Evolutionary conservation across 2,113 vertebrate genomes (phyloP), one percentile per base, ranked within the genome.

Genomic region (Entelurus aequoreus): DNA sequence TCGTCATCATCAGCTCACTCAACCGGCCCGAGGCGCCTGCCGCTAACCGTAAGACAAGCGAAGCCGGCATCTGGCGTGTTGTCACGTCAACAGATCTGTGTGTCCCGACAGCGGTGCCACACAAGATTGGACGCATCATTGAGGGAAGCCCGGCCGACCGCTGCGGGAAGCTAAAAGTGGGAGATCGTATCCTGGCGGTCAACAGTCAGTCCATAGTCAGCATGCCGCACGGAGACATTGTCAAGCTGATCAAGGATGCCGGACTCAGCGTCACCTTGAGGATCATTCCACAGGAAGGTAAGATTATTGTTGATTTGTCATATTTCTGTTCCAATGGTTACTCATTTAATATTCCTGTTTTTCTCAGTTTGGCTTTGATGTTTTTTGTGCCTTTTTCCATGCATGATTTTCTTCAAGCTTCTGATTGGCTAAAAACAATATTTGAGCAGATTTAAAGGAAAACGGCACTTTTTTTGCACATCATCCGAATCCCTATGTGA

Each of bases 201-300:
- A 99, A 99, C 72, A 85, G 91, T 76, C 96, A 97, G 88, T 95
- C 94, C 75, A 99, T 99, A 81, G 92, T 99, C 82, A 95, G 88
- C 90, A 98, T 97, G 95, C 93, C 95, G 63, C 97, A 99, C 62
- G 96, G 93, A 19, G 96, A 99, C 90, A 99, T 99, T 71, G 97
- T 99, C 70, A 98, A 98, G 85, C 93, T 99, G 83, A 99, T 99
- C 91, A 99, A 99, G 90, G 96, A 98, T 58, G 96, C 96, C 0
- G 97, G 97, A 60, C 94, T 98, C 72, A 97, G 92, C 53, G 95
- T 99, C 83, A 96, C 94, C 62, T 93, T 99, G 86, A 93, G 92
- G 87, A 94, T 99, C 91, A 91, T 99, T 76, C 93, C 96, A 74
- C 95, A 98, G 88, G 96, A 98, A 88, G 97, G 97, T 98, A 89